phyloP scores from a whole-genome alignment of 2,113 vertebrate genomes.

The Leptobrachium leishanense region DNA sequence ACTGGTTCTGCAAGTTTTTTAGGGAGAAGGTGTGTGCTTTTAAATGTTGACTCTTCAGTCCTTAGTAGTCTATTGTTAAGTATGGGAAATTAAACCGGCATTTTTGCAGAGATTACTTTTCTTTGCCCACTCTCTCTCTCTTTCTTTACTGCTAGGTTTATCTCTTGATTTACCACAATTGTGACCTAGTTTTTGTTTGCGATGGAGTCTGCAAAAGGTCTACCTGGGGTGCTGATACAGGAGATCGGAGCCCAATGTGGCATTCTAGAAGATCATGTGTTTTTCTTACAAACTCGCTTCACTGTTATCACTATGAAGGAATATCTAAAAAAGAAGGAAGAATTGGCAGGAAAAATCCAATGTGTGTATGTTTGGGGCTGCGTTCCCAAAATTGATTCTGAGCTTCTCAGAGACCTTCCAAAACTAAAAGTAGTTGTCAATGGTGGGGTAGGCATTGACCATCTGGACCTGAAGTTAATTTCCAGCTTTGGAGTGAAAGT shows the following conservation, averaged over 20 bases:
- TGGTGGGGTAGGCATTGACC: slow-evolving; percentile 73
- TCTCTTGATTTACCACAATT: too few relatives aligned
- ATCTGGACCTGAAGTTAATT: slow-evolving; percentile 73
- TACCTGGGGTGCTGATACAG: slow-evolving; percentile 59
- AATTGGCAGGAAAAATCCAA: slow-evolving; percentile 62
- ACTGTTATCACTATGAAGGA: slow-evolving; percentile 65
- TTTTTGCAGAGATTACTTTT: too few relatives aligned
- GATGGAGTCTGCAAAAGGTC: slow-evolving; percentile 57
- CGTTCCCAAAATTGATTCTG: slow-evolving; percentile 49
- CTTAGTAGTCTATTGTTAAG: background rate
- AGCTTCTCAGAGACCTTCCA: slow-evolving; percentile 68
- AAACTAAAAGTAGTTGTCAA: slow-evolving; percentile 71
- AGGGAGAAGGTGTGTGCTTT: too few relatives aligned
- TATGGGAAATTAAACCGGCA: too few relatives aligned
- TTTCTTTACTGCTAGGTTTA: too few relatives aligned
- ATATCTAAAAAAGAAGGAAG: slow-evolving; percentile 61
- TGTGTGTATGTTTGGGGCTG: slow-evolving; percentile 64
- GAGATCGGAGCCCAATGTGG: slow-evolving; percentile 57
- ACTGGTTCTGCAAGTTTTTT: too few relatives aligned
- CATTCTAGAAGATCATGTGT: slow-evolving; percentile 54
- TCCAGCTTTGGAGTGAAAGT: slow-evolving; percentile 69
- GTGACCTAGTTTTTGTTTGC: background rate
- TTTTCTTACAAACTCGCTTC: slow-evolving; percentile 69
- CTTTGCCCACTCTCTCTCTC: too few relatives aligned
- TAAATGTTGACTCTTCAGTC: too few relatives aligned